Evolutionary conservation across 2,888 invertebrate species (phyloP).

Genomic region (Lysandra coridon): DNA sequence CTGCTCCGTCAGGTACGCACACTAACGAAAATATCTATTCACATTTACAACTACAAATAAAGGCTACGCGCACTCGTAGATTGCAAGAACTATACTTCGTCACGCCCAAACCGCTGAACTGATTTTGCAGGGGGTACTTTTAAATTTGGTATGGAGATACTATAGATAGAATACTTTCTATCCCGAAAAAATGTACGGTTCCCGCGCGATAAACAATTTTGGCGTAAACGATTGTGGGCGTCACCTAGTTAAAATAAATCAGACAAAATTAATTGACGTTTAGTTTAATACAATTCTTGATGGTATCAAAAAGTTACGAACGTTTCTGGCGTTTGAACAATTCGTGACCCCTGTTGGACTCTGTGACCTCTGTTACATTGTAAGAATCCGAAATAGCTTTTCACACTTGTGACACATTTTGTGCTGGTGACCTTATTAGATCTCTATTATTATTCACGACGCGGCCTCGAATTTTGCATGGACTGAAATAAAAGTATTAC

Average conservation of each 20-base stretch:
- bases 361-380: background rate
- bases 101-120: no score
- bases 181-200: no score
- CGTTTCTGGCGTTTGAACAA: background rate
- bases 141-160: background rate
- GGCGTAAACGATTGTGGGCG: no score
- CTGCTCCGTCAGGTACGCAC: no score
- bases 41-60: no score
- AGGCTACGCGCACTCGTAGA: no score
- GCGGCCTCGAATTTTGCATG: background rate
- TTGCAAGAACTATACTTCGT: no score
- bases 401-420: background rate
- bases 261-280: background rate
- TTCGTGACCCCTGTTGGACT: background rate
- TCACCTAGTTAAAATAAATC: background rate
- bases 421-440: background rate
- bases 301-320: constrained; percentile 1
- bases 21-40: no score
- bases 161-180: no score
- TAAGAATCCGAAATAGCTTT: background rate
- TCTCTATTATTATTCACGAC: background rate
- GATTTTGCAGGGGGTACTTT: no score
- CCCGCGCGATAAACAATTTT: no score
- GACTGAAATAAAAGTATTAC: background rate
- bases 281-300: background rate